Base-by-base conservation (phyloP, 2,113 vertebrate genomes). In the Procavia capensis region DNA sequence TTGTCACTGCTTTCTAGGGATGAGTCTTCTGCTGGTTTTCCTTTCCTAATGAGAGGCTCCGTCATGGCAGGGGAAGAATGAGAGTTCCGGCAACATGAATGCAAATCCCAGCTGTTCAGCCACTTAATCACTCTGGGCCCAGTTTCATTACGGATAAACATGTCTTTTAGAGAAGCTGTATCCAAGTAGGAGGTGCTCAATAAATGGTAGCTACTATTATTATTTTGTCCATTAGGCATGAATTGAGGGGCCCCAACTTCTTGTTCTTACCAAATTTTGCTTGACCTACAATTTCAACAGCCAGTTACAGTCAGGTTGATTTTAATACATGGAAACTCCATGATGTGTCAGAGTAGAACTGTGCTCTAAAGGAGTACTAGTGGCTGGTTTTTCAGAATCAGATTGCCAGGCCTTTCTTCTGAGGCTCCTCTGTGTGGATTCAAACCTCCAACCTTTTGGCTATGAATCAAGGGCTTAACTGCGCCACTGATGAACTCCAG, bases 31-130 rank as follows among this genome's bases (percentile, higher is more conserved):
- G 50, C 14, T 3, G 4, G 13, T 29, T 72, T 45, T 83, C 9
- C 1, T 74, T 91, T 83, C 78, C 59, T 29, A 34, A 1, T 45
- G 45, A 68, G 61, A 39, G 64, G 10, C 25, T 41, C 39, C 36
- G 0, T 16, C 2, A 0, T 57, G 16, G 24, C 29, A 64, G 34
- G 19, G 31, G 39, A 43, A 24, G 5, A 54, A 41, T 0, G 4
- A 43, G 9, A 59, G 11, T 22, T n/a, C 76, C n/a, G 47, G 3
- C 29, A 31, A 9, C 24, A 6, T 61, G 47, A 63, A n/a, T n/a
- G 7, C 3, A 43, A 14, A n/a, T 34, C 50, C 36, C 10, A 24
- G 29, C 66, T 54, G 13, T 72, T 10, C 9, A 50, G 27, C 47
- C 29, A 78, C 14, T 36, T 17, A 1, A 6, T 29, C 19, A 34